Evolutionary conservation across 2,113 vertebrate genomes (phyloP).

Genomic region (Varanus komodoensis): DNA sequence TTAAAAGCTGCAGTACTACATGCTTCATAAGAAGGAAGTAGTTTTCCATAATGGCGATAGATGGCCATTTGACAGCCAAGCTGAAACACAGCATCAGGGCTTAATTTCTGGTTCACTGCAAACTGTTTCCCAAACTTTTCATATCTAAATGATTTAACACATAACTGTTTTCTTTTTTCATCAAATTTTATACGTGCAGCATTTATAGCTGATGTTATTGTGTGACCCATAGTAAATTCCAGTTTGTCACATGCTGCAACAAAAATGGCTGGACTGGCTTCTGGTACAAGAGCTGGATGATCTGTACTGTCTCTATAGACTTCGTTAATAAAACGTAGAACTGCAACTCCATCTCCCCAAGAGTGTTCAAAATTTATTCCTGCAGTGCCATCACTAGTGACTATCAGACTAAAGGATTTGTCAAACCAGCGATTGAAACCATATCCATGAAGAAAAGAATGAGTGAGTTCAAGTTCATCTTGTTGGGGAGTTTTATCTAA

Average conservation of each 20-base stretch:
- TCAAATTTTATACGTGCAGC: conserved; percentile 79
- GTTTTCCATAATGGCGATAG: conserved; percentile 81
- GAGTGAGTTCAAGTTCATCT: conserved; percentile 78
- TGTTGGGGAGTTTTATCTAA: conserved; percentile 76
- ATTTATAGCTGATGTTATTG: conserved; percentile 72
- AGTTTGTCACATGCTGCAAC: conserved; percentile 72
- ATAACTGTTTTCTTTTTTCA: conserved; percentile 72
- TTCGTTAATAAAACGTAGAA: conserved; percentile 81
- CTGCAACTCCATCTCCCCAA: conserved; percentile 83
- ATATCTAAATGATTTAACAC: conserved; percentile 79
- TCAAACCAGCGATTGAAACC: conserved; percentile 82
- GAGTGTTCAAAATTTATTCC: conserved; percentile 84
- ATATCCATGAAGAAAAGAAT: conserved; percentile 82
- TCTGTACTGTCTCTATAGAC: conserved; percentile 80
- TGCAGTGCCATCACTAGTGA: conserved; percentile 76
- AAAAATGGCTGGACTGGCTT: conserved; percentile 66
- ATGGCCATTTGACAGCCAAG: conserved; percentile 85
- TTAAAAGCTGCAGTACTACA: conserved; percentile 87
- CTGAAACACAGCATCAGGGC: conserved; percentile 83
- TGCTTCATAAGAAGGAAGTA: conserved; percentile 83
- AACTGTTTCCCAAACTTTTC: conserved; percentile 81
- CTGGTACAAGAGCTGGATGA: conserved; percentile 72
- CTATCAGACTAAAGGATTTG: conserved; percentile 80
- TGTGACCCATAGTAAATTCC: conserved; percentile 75
- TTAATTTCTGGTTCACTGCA: conserved; percentile 81